Conservation (phyloP, 2,888 invertebrate species). For the Aspidapion aeneum region DNA sequence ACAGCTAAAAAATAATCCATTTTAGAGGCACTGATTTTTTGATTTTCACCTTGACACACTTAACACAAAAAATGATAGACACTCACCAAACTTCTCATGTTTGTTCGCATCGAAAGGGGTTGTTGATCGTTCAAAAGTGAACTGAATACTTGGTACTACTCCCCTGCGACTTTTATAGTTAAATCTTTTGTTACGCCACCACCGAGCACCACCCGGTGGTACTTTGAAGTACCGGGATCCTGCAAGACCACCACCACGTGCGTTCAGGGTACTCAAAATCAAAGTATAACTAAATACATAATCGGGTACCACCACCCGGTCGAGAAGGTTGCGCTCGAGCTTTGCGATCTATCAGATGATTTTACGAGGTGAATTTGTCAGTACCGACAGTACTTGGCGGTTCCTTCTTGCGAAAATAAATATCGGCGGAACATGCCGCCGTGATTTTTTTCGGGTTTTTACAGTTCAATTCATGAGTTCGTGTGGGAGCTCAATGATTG, state of each 20-base stretch:
- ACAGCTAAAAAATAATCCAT: background rate
- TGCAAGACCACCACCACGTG: too few relatives aligned
- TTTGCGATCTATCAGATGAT: background rate
- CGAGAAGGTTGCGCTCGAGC: background rate
- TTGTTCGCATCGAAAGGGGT: conserved; percentile 33
- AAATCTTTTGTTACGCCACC: conserved; percentile 52
- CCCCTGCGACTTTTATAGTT: conserved; percentile 56
- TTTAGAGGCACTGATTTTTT: background rate
- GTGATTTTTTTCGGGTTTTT: background rate
- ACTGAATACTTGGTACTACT: conserved; percentile 55
- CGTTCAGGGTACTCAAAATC: too few relatives aligned
- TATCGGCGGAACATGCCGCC: background rate
- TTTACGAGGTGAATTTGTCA: background rate
- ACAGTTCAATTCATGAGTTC: background rate
- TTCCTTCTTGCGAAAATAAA: background rate
- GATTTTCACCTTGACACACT: background rate
- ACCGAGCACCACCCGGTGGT: conserved; percentile 15
- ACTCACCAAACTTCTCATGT: conserved; percentile 57
- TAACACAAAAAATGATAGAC: conserved; percentile 13
- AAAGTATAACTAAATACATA: too few relatives aligned
- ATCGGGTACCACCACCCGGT: background rate
- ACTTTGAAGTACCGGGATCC: background rate
- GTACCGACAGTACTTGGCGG: background rate
- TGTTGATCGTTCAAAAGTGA: conserved; percentile 51
- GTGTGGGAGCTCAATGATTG: too few relatives aligned